Evolutionary conservation across 2,888 invertebrate genomes (phyloP).

Genomic region (Julus scanicus): DNA sequence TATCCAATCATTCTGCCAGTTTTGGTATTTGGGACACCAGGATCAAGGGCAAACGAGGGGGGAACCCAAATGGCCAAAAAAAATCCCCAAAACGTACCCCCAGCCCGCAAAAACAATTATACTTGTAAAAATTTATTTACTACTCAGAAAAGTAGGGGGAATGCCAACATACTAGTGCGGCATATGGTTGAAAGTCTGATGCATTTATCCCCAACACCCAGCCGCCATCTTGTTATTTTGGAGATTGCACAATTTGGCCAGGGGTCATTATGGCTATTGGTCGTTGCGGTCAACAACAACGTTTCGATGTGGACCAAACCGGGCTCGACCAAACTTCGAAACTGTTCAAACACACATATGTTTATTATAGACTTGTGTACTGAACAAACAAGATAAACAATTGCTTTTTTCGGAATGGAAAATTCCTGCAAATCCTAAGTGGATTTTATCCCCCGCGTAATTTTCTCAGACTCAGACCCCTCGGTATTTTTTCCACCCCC

Average conservation of each 20-base stretch:
- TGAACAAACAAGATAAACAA: conserved; percentile 12
- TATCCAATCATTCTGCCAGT: conserved; percentile 15
- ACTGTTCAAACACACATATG: conserved; percentile 18
- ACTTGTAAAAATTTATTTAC: conserved; percentile 23
- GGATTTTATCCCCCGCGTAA: neutral
- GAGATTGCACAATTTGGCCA: conserved; percentile 15
- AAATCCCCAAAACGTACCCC: neutral
- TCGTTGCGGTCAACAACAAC: neutral
- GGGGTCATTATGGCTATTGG: neutral
- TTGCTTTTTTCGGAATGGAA: conserved; percentile 12
- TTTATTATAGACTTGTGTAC: neutral
- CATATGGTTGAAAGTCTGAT: neutral
- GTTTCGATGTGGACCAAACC: neutral
- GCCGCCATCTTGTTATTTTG: conserved; percentile 17
- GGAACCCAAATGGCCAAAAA: neutral
- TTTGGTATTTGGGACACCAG: conserved; percentile 24
- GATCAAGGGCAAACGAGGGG: conserved; percentile 26
- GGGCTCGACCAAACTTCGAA: neutral
- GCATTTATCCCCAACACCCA: neutral
- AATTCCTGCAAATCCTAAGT: neutral
- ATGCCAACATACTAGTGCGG: neutral
- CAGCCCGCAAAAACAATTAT: conserved; percentile 26
- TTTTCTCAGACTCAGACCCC: neutral
- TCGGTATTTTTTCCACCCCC: neutral
- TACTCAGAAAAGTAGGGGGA: conserved; percentile 6